phyloP scores from a whole-genome alignment of 2,888 invertebrate genomes.

The Watsonalla cultraria region DNA sequence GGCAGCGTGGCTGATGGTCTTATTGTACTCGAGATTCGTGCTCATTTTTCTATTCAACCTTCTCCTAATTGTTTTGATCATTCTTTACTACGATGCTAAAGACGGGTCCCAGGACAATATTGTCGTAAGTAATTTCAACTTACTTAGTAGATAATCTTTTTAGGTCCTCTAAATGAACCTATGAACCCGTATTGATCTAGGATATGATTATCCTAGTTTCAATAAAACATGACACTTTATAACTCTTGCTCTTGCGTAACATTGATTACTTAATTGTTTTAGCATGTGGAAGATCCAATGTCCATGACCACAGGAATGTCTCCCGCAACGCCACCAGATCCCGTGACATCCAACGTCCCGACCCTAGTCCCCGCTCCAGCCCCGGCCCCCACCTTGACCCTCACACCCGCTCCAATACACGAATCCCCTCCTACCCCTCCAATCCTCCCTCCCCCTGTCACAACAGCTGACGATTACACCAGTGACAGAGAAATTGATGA shows the following conservation, averaged over 20 bases:
- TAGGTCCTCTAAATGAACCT: no score
- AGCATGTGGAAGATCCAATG: slow-evolving; percentile 38
- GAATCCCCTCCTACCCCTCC: slow-evolving; percentile 3
- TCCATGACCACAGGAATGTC: not conserved
- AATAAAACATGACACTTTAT: no score
- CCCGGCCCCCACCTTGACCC: slow-evolving; percentile 5
- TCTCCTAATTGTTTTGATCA: slow-evolving; percentile 39
- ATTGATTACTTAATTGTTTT: slow-evolving; percentile 2
- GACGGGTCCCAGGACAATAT: slow-evolving; percentile 15
- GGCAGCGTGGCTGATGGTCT: slow-evolving; percentile 64
- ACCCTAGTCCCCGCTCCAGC: slow-evolving; percentile 10
- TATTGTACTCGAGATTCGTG: slow-evolving; percentile 64
- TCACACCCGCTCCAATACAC: slow-evolving; percentile 5
- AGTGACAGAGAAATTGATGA: slow-evolving; percentile 26
- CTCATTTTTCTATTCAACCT: slow-evolving; percentile 71
- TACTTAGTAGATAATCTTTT: no score
- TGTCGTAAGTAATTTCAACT: slow-evolving; percentile 24
- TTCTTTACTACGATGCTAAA: slow-evolving; percentile 41
- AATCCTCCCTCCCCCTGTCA: slow-evolving; percentile 5
- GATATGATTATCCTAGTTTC: no score
- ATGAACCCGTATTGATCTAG: no score
- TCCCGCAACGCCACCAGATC: not conserved
- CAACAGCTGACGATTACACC: not conserved
- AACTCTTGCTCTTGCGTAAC: no score
- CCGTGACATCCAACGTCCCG: not conserved